Percentiles rank a stretch among this genome's conserved stretches.
Conservation (phyloP, 1,140 invertebrate genomes). For the Gonioctena quinquepunctata region DNA sequence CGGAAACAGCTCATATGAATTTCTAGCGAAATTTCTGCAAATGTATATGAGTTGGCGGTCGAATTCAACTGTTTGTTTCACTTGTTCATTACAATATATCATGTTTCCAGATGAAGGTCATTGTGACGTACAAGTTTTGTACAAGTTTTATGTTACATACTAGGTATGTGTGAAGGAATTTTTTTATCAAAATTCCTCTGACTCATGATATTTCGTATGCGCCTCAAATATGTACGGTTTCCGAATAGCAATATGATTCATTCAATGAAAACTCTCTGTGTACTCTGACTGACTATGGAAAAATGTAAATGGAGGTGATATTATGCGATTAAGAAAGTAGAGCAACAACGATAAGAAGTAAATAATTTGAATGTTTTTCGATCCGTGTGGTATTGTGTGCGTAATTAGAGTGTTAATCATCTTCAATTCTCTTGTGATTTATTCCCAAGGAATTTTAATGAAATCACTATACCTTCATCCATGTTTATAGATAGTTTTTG, state of each 20-base stretch:
- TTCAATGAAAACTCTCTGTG: background rate
- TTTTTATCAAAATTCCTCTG: background rate
- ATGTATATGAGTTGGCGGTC: too few relatives aligned
- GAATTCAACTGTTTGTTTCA: too few relatives aligned
- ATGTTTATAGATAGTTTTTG: too few relatives aligned
- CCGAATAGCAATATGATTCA: background rate
- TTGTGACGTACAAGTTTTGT: background rate
- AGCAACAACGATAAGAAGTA: background rate
- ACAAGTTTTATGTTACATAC: background rate
- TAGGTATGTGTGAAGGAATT: background rate
- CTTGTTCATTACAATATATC: background rate
- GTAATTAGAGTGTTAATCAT: too few relatives aligned
- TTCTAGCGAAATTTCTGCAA: too few relatives aligned
- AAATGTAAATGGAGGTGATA: background rate
- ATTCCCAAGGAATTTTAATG: too few relatives aligned
- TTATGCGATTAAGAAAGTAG: background rate
- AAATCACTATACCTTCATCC: too few relatives aligned
- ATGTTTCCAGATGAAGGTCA: background rate
- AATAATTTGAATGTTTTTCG: background rate
- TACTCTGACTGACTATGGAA: background rate
- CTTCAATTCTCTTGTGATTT: too few relatives aligned
- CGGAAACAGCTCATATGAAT: too few relatives aligned
- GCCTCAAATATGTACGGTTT: background rate
- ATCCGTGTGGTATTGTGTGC: too few relatives aligned
- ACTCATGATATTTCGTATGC: background rate